phyloP scores from a whole-genome alignment of 1,140 invertebrate genomes.

The Aphis gossypii region DNA sequence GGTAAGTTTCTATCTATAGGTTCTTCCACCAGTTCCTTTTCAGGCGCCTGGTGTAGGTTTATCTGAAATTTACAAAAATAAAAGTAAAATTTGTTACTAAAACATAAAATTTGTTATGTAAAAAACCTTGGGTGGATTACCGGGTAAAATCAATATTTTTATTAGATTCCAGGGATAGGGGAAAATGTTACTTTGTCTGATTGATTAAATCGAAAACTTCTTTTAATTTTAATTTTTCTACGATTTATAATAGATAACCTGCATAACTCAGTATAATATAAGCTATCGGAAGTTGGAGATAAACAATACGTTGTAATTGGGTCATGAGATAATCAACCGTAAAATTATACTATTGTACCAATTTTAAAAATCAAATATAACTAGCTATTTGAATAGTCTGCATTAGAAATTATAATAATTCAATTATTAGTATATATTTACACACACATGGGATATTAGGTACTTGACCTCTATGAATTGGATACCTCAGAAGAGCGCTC shows the following conservation, averaged over 20 bases:
- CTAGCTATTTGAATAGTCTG: neutral
- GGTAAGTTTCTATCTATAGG: too few species aligned
- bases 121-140: too few species aligned
- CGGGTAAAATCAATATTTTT: neutral
- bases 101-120: too few species aligned
- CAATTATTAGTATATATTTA: neutral
- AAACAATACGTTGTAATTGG: neutral
- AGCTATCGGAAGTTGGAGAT: neutral
- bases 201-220: neutral
- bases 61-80: too few species aligned
- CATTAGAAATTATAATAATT: neutral
- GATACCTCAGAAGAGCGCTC: neutral
- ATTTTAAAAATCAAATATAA: neutral
- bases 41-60: too few species aligned
- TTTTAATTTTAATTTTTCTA: neutral
- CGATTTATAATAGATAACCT: neutral
- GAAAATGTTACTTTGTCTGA: neutral
- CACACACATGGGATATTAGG: neutral
- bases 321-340: neutral
- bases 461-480: neutral
- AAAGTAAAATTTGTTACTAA: too few species aligned
- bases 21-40: too few species aligned
- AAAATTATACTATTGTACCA: neutral
- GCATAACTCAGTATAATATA: neutral
- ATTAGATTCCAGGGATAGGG: too few species aligned